Evolutionary conservation across 2,888 invertebrate genomes (phyloP).

Genomic region (Cephus pygmeus): DNA sequence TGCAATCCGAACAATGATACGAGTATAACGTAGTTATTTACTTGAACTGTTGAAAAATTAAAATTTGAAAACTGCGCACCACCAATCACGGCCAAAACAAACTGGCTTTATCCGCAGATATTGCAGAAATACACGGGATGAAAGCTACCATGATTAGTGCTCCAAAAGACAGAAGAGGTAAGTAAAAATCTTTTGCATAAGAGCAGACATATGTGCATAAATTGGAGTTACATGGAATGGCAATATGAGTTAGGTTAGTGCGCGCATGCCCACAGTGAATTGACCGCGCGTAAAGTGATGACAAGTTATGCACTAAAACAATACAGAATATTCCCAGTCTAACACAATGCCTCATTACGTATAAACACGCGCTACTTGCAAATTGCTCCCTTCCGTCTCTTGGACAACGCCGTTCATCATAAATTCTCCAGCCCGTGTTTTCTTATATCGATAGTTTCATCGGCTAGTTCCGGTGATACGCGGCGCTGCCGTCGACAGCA

Average conservation of each 20-base stretch:
- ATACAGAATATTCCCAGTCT: not conserved
- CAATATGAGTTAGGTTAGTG: not conserved
- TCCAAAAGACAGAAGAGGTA: too few species aligned
- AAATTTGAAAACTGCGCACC: too few species aligned
- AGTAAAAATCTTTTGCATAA: not conserved
- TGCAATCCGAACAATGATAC: too few species aligned
- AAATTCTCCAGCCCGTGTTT: not conserved
- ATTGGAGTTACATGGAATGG: not conserved
- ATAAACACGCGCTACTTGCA: not conserved
- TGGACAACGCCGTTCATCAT: not conserved
- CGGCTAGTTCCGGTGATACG: constrained; percentile 10
- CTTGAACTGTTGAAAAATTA: too few species aligned
- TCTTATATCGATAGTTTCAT: not conserved
- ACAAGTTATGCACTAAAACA: not conserved
- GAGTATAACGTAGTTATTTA: too few species aligned
- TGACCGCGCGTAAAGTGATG: not conserved
- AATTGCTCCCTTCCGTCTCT: not conserved
- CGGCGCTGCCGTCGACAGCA: constrained; percentile 20
- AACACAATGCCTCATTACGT: not conserved
- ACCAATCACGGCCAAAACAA: too few species aligned
- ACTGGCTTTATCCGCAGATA: too few species aligned
- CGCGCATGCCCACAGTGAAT: not conserved
- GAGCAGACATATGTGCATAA: not conserved
- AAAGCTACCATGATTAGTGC: too few species aligned
- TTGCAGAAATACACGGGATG: too few species aligned